A percentile compares a stretch with the other conserved stretches of the same genome.
Evolutionary conservation across 2,113 vertebrate species (phyloP).

Genomic region (Cervus canadensis): DNA sequence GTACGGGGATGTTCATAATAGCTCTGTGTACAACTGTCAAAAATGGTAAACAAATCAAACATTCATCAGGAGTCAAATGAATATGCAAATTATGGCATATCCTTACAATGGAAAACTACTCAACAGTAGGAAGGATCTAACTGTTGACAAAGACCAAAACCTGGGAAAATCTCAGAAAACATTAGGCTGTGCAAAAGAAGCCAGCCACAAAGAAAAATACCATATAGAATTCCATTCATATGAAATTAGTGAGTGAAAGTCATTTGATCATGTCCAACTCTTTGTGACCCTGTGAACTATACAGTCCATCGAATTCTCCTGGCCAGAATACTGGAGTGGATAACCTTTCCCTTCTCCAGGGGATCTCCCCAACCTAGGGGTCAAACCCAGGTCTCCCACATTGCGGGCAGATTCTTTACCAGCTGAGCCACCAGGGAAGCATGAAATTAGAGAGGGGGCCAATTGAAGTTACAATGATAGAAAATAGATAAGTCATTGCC

Average conservation of each 20-base stretch:
- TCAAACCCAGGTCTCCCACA: not conserved
- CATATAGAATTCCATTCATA: not conserved
- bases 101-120: not conserved
- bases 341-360: not conserved
- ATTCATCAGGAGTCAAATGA: not conserved
- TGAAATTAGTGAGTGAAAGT: not conserved
- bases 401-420: not conserved
- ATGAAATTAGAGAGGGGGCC: not conserved
- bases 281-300: not conserved
- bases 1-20: not conserved
- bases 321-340: not conserved
- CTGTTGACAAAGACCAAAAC: not conserved
- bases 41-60: not conserved
- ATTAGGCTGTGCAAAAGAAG: not conserved
- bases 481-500: not conserved
- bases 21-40: not conserved
- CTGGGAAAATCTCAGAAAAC: not conserved
- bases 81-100: not conserved
- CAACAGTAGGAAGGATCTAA: not conserved
- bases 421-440: not conserved
- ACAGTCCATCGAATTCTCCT: not conserved
- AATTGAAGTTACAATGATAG: not conserved
- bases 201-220: not conserved
- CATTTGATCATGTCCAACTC: not conserved
- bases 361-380: not conserved